Evolutionary conservation across 2,888 invertebrate species (phyloP).

Genomic region (Cantharis lateralis): DNA sequence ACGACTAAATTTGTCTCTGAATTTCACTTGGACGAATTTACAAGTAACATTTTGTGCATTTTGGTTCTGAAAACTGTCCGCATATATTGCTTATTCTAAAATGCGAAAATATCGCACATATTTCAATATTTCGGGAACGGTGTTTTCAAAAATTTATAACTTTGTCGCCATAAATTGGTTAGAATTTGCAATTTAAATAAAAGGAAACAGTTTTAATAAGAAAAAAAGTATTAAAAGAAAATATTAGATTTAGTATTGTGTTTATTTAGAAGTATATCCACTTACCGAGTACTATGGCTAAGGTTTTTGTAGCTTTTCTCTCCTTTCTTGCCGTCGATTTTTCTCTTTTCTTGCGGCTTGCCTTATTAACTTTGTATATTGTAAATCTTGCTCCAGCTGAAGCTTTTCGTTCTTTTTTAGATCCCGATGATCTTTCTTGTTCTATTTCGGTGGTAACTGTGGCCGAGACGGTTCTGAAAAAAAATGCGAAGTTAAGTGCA

Average conservation of each 20-base stretch:
- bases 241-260: background rate
- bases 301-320: constrained; percentile 96
- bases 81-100: no score
- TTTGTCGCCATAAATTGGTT: no score
- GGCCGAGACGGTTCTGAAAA: constrained; percentile 67
- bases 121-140: no score
- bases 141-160: no score
- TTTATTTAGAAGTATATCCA: constrained; percentile 25
- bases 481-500: background rate
- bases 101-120: background rate
- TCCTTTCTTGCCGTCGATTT: constrained; percentile 94
- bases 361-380: constrained; percentile 92
- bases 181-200: background rate
- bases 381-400: constrained; percentile 79
- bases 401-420: constrained; percentile 77
- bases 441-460: constrained; percentile 54
- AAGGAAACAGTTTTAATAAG: background rate
- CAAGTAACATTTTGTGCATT: background rate
- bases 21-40: background rate
- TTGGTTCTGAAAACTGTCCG: background rate
- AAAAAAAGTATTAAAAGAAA: background rate
- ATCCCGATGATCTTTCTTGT: constrained; percentile 56
- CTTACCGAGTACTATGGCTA: constrained; percentile 97
- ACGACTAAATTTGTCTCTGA: background rate
- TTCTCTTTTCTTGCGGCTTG: constrained; percentile 91